phyloP scores from a whole-genome alignment of 2,113 vertebrate species.

The Tachysurus vachellii region DNA sequence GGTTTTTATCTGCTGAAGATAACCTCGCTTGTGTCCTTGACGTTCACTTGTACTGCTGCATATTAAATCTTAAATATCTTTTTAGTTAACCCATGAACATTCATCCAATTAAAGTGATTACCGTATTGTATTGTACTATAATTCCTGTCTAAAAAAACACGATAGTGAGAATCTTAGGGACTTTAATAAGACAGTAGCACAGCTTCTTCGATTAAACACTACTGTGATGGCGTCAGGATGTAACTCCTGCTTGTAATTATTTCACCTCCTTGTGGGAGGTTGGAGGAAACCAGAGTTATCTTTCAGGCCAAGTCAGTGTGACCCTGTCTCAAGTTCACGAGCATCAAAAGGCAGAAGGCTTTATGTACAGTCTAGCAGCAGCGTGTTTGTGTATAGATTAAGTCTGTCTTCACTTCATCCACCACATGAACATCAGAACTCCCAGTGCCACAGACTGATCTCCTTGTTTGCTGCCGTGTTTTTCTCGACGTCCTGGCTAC shows the following conservation, averaged over 20 bases:
- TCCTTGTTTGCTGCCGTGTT: slow-evolving; percentile 1
- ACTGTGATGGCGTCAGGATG: background rate
- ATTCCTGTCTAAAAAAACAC: background rate
- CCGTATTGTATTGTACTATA: background rate
- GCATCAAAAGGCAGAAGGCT: background rate
- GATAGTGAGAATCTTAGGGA: background rate
- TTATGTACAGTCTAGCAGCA: background rate
- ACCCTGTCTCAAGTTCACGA: background rate
- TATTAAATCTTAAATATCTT: background rate
- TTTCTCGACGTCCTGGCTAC: slow-evolving; percentile 2
- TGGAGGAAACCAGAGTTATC: background rate
- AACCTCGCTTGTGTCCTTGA: background rate
- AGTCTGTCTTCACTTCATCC: background rate
- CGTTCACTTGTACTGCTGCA: background rate
- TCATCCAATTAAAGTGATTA: background rate
- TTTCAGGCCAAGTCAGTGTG: background rate
- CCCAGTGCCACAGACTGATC: slow-evolving; percentile 6
- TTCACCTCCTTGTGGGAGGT: background rate
- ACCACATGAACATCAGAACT: background rate
- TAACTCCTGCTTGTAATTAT: background rate
- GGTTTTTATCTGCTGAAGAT: background rate
- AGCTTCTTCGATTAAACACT: background rate
- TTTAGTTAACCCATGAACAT: background rate
- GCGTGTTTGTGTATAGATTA: background rate
- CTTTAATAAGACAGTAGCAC: background rate